Evolutionary conservation across 2,797 vertebrate species (phyloP).

Genomic region (Catostomus latipinnis): DNA sequence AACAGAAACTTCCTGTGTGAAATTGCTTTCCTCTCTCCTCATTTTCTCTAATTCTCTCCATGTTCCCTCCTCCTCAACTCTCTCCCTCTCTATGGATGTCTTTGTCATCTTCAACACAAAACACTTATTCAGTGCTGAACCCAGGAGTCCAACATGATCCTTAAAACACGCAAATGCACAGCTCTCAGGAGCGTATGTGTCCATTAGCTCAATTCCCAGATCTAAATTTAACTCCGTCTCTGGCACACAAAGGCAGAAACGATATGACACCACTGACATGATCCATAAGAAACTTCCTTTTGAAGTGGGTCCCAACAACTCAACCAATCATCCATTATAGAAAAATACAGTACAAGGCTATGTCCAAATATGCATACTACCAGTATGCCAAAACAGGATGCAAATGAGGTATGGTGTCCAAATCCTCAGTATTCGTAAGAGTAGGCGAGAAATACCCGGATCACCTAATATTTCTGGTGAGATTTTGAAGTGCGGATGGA

Average conservation of each 20-base stretch:
- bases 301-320: constrained; percentile 32
- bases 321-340: background rate
- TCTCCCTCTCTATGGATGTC: constrained; percentile 76
- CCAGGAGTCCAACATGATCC: constrained; percentile 72
- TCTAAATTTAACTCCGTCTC: constrained; percentile 68
- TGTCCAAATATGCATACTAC: too few species aligned
- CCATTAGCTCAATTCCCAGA: constrained; percentile 48
- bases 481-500: too few species aligned
- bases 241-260: constrained; percentile 71
- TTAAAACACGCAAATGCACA: constrained; percentile 57
- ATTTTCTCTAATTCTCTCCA: constrained; percentile 62
- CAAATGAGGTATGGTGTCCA: too few species aligned
- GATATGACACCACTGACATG: constrained; percentile 48
- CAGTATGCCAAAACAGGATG: too few species aligned
- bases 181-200: constrained; percentile 49
- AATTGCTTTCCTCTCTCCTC: constrained; percentile 75
- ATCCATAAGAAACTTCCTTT: constrained; percentile 35
- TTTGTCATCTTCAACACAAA: constrained; percentile 79
- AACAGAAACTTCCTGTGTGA: constrained; percentile 78
- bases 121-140: constrained; percentile 76
- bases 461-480: too few species aligned
- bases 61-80: constrained; percentile 67
- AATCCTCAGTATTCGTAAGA: too few species aligned
- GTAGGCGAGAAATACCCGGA: too few species aligned
- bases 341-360: too few species aligned